Conservation (phyloP, 1,140 invertebrate species). For the Drosophila takahashii region DNA sequence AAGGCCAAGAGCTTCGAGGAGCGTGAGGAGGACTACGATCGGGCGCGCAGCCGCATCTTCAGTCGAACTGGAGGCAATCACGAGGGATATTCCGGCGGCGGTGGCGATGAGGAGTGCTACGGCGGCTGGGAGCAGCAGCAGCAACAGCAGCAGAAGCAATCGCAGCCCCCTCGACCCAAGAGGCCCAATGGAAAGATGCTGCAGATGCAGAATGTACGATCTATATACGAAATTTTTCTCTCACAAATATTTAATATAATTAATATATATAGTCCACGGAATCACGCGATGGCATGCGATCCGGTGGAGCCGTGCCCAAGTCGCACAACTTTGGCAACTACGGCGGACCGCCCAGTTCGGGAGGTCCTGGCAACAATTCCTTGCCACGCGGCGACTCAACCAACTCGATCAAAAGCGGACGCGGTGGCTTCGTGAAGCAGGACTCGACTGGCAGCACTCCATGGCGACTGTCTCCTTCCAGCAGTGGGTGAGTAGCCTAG, state of each 20-base stretch:
- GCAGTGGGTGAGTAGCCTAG: constrained; percentile 89
- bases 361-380: constrained; percentile 60
- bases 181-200: constrained; percentile 79
- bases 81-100: constrained; percentile 56
- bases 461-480: constrained; percentile 91
- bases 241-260: neutral
- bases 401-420: constrained; percentile 72
- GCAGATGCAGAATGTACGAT: constrained; percentile 78
- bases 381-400: constrained; percentile 86
- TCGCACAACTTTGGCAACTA: constrained; percentile 95
- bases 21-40: constrained; percentile 94
- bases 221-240: neutral
- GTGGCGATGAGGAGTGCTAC: constrained; percentile 63
- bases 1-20: constrained; percentile 96
- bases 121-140: constrained; percentile 63
- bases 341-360: constrained; percentile 85
- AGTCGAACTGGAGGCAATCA: constrained; percentile 85
- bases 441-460: constrained; percentile 90
- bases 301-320: constrained; percentile 89
- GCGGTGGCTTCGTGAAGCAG: constrained; percentile 88
- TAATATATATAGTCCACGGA: constrained; percentile 85
- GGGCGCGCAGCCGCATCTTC: constrained; percentile 92
- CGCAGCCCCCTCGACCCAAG: constrained; percentile 61
- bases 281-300: constrained; percentile 84
- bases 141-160: constrained; percentile 57